A percentile compares a stretch with the other conserved stretches of the same genome.
These are phyloP conservation scores for Tragelaphus strepsiceros DNA, from an alignment of 2,113 vertebrate species.

Conservation along the genomic window DNA sequence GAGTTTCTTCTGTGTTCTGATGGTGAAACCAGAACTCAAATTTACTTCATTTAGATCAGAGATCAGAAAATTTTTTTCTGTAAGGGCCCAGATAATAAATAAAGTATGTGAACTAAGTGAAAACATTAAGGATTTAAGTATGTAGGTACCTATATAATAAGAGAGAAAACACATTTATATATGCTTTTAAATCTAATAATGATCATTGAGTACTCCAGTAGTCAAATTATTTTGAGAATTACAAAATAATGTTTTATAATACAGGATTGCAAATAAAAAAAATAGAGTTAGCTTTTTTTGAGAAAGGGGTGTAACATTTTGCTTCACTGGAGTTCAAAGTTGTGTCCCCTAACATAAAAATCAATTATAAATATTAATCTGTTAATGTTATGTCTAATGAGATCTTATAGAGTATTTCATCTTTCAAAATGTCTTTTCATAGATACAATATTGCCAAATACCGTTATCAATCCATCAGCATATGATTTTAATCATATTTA, in stretches of 20 bases:
- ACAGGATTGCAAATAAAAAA: not conserved
- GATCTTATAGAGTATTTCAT: not conserved
- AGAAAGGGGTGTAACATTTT: not conserved
- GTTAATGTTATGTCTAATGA: not conserved
- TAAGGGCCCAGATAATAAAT: not conserved
- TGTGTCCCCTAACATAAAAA: not conserved
- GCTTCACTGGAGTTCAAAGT: not conserved
- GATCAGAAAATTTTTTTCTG: not conserved
- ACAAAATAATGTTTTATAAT: not conserved
- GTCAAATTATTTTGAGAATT: not conserved
- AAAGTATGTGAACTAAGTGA: not conserved
- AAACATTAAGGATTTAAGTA: not conserved
- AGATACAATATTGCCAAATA: not conserved
- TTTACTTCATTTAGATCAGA: not conserved
- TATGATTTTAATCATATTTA: not conserved
- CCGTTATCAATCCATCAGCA: not conserved
- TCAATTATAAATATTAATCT: not conserved
- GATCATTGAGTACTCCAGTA: not conserved
- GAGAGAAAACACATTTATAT: not conserved
- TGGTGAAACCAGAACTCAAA: not conserved
- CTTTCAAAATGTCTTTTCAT: slow-evolving; percentile 10
- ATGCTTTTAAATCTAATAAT: not conserved
- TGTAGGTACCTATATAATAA: not conserved
- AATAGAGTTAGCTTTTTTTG: not conserved
- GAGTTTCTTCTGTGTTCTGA: not conserved